These are phyloP conservation scores for Nymphalis urticae DNA, from an alignment of 2,888 invertebrate genomes.

Conservation along the genomic window DNA sequence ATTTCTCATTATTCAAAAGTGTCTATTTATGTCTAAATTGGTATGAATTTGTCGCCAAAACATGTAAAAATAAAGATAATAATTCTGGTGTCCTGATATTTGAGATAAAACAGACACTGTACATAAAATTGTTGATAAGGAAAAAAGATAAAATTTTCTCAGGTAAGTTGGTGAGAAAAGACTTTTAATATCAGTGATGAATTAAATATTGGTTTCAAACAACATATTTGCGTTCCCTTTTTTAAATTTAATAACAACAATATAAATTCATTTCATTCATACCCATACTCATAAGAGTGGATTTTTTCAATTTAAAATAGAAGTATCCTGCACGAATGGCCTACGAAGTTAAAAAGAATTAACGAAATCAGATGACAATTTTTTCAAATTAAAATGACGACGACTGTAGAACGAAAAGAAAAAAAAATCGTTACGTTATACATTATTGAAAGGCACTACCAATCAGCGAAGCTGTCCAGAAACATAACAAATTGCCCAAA, in stretches of 20 bases:
- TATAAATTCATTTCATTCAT: background rate
- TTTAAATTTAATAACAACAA: background rate
- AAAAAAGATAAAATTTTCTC: slow-evolving; percentile 8
- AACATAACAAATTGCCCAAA: no score
- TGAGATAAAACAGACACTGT: slow-evolving; percentile 20
- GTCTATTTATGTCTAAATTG: background rate
- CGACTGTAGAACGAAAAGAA: no score
- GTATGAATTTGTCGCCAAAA: background rate
- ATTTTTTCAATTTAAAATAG: no score
- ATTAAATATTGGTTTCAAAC: background rate
- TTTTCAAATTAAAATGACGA: no score
- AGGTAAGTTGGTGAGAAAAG: slow-evolving; percentile 10
- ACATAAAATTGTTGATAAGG: slow-evolving; percentile 1
- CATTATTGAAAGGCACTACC: no score
- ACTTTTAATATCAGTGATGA: background rate
- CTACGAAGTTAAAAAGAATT: no score
- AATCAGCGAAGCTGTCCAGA: no score
- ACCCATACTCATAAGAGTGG: no score
- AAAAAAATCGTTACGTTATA: no score
- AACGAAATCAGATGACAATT: no score
- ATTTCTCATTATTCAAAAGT: no score
- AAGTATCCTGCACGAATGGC: no score
- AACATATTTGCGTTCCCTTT: background rate
- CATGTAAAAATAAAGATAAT: background rate
- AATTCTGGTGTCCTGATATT: background rate